phyloP scores from a whole-genome alignment of 2,888 invertebrate species.

The Trissonchulus sp. region DNA sequence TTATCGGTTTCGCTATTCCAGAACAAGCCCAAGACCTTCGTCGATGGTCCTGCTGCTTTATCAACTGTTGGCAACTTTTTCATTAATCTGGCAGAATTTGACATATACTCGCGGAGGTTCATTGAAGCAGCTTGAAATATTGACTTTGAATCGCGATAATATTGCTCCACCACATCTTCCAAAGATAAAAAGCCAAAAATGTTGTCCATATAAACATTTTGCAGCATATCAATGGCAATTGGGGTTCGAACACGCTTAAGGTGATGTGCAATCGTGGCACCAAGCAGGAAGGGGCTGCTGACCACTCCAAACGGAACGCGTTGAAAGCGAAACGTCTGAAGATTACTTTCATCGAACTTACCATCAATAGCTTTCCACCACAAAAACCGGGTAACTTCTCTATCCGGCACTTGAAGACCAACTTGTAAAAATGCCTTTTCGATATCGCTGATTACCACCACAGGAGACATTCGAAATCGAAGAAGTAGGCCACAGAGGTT shows the following conservation, averaged over 20 bases:
- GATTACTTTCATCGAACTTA: too few species aligned
- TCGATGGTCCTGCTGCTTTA: background rate
- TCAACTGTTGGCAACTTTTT: too few species aligned
- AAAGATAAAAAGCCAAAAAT: background rate
- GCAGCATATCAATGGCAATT: constrained; percentile 18
- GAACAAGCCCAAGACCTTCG: constrained; percentile 11
- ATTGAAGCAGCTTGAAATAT: constrained; percentile 27
- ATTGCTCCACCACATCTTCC: constrained; percentile 22
- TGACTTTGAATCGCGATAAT: constrained; percentile 29
- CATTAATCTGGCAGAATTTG: background rate
- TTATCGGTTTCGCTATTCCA: constrained; percentile 18
- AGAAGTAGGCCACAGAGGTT: constrained; percentile 32
- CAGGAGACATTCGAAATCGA: constrained; percentile 32
- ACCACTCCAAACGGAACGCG: constrained; percentile 26
- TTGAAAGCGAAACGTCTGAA: background rate
- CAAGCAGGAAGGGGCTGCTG: constrained; percentile 24
- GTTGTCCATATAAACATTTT: constrained; percentile 39
- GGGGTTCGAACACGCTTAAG: background rate
- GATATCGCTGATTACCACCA: constrained; percentile 34
- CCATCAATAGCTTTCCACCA: constrained; percentile 32
- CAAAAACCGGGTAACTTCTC: constrained; percentile 34
- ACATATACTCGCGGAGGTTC: constrained; percentile 25
- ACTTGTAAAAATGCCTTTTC: background rate
- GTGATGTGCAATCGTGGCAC: constrained; percentile 24
- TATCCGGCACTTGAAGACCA: constrained; percentile 33